Conservation (phyloP, 35 echinoderm and acorn worm species). For the Ophiothrix spiculata region DNA sequence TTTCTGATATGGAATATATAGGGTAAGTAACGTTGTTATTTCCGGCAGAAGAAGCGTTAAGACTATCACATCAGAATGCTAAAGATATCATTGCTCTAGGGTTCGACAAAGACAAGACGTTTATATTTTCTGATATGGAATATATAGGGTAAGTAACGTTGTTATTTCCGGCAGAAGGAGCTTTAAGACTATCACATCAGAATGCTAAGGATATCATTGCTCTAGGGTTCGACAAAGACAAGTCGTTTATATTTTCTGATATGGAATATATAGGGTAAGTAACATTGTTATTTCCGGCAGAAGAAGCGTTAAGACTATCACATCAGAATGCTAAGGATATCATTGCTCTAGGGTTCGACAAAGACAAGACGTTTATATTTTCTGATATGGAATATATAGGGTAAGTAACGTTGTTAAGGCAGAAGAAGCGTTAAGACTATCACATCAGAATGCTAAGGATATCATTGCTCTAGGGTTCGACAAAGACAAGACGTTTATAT, state of each 20-base stretch:
- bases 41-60: constrained; percentile 70
- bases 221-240: constrained; percentile 74
- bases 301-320: constrained; percentile 66
- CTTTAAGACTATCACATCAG: constrained; percentile 56
- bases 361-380: constrained; percentile 96
- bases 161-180: constrained; percentile 81
- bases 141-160: constrained; percentile 99
- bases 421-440: constrained; percentile 66
- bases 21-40: no score
- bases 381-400: constrained; percentile 97
- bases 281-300: no score
- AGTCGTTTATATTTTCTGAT: constrained; percentile 98
- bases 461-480: constrained; percentile 93
- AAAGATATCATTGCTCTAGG: constrained; percentile 96
- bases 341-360: constrained; percentile 84
- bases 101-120: constrained; percentile 87
- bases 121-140: constrained; percentile 98
- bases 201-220: constrained; percentile 99
- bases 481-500: constrained; percentile 90
- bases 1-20: constrained; percentile 97
- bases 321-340: constrained; percentile 96
- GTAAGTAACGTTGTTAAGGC: no score
- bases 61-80: constrained; percentile 75
- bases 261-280: constrained; percentile 98
- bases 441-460: constrained; percentile 91